These are phyloP conservation scores for Aporophyla lueneburgensis DNA, from an alignment of 2,888 invertebrate species.

Conservation along the genomic window DNA sequence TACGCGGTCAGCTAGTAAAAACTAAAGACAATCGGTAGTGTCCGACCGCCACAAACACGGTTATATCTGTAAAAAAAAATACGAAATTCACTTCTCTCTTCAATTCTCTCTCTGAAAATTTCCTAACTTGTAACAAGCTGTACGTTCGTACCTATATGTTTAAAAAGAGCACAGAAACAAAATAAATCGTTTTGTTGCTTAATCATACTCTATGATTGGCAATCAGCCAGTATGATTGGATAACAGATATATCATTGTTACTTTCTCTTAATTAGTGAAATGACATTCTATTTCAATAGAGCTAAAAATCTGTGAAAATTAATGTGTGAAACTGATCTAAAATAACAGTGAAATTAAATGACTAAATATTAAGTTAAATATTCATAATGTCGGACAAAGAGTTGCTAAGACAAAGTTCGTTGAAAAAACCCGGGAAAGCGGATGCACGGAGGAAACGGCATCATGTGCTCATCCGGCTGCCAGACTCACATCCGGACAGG, in stretches of 20 bases:
- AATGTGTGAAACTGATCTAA: background rate
- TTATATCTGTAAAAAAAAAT: too few relatives aligned
- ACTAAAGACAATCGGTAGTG: too few relatives aligned
- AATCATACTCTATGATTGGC: background rate
- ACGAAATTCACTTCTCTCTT: too few relatives aligned
- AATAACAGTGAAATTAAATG: slow-evolving; percentile 6
- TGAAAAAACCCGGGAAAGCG: slow-evolving; percentile 74
- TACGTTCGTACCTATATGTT: background rate
- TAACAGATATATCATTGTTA: background rate
- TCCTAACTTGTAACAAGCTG: background rate
- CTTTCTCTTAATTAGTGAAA: slow-evolving; percentile 5
- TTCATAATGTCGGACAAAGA: slow-evolving; percentile 80
- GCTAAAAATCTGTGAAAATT: too few relatives aligned
- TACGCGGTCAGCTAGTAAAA: background rate
- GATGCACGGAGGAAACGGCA: slow-evolving; percentile 73
- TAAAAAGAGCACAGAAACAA: slow-evolving; percentile 15
- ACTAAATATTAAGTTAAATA: background rate
- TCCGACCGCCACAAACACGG: too few relatives aligned
- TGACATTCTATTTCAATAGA: too few relatives aligned
- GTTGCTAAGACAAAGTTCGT: slow-evolving; percentile 79
- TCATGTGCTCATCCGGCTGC: slow-evolving; percentile 82
- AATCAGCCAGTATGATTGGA: background rate
- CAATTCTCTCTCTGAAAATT: background rate
- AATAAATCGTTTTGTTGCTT: background rate
- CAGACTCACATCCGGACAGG: slow-evolving; percentile 78